These are phyloP conservation scores for Ips nitidus DNA, from an alignment of 1,140 invertebrate species.

Conservation along the genomic window DNA sequence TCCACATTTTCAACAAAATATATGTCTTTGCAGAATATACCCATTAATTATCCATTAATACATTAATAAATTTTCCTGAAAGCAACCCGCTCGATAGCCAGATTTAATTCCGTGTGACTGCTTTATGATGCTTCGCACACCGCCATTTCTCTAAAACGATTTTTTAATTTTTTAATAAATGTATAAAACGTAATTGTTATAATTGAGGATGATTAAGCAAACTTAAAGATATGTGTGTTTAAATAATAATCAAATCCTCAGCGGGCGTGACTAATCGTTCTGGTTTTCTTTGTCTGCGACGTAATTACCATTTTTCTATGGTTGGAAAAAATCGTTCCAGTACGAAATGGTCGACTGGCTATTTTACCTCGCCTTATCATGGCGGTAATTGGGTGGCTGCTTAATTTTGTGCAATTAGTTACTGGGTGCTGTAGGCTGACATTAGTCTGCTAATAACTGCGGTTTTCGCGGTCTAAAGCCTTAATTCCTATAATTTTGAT, in stretches of 20 bases:
- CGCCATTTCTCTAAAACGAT: too few relatives aligned
- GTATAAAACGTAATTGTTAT: background rate
- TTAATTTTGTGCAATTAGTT: slow-evolving; percentile 5
- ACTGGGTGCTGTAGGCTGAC: background rate
- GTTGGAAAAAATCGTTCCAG: slow-evolving; percentile 2
- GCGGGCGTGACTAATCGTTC: background rate
- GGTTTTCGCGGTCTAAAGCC: background rate
- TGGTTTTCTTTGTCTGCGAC: slow-evolving; percentile 3
- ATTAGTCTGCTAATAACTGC: background rate
- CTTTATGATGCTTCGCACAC: background rate
- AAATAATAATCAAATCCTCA: background rate
- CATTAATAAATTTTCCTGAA: background rate
- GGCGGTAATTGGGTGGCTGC: background rate
- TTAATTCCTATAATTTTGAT: slow-evolving; percentile 4
- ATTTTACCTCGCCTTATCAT: background rate
- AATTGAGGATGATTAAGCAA: slow-evolving; percentile 4
- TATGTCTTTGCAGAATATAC: background rate
- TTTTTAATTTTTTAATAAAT: background rate
- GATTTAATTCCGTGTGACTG: background rate
- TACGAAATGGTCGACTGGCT: slow-evolving; percentile 1
- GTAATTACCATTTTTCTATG: slow-evolving; percentile 6
- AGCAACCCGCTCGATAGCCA: background rate
- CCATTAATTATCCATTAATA: background rate
- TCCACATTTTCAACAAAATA: background rate
- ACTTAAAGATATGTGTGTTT: background rate